phyloP scores from a whole-genome alignment of 2,888 invertebrate species.

The Stramonita haemastoma region DNA sequence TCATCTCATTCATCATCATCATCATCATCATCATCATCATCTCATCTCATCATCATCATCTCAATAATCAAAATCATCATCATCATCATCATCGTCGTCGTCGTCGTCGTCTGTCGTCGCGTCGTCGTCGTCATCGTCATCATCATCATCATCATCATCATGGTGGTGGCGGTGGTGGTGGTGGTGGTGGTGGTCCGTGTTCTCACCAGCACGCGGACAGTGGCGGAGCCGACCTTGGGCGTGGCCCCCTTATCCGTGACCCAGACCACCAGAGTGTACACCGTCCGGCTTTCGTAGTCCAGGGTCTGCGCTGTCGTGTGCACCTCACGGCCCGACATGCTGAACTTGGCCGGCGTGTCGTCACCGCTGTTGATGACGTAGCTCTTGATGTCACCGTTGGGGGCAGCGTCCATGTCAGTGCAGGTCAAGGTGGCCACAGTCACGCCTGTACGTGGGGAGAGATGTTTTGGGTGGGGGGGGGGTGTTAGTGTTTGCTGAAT shows the following conservation, averaged over 20 bases:
- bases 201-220: conserved; percentile 58
- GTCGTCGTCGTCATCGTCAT: not conserved
- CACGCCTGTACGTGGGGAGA: not conserved
- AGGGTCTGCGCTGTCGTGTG: conserved; percentile 53
- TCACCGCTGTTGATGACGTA: conserved; percentile 62
- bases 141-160: conserved; percentile 11
- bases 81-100: not conserved
- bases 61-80: not conserved
- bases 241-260: conserved; percentile 56
- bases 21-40: conserved; percentile 24
- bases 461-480: no score
- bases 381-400: conserved; percentile 53
- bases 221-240: conserved; percentile 51
- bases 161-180: not conserved
- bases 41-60: conserved; percentile 24
- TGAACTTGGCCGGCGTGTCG: conserved; percentile 54
- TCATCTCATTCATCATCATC: not conserved
- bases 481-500: no score
- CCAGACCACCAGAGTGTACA: conserved; percentile 57
- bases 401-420: conserved; percentile 57
- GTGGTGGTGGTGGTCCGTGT: not conserved
- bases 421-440: conserved; percentile 57
- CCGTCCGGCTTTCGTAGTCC: conserved; percentile 58
- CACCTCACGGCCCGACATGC: conserved; percentile 43
- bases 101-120: not conserved